Base-by-base conservation (phyloP, 1,140 invertebrate species). In the Zeugodacus cucurbitae region DNA sequence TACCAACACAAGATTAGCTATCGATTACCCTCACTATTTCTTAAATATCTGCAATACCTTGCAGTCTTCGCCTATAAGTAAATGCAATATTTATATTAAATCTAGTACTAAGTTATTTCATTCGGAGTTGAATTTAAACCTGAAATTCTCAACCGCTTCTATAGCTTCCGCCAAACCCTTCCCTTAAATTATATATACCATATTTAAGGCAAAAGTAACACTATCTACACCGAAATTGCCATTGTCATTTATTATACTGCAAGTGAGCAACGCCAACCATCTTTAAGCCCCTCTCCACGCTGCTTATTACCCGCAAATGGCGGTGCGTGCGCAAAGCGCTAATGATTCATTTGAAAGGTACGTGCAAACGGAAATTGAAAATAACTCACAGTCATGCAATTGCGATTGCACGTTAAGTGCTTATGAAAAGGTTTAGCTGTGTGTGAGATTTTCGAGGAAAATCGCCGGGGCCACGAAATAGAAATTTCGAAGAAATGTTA, bases 351-450 rank as follows among this genome's bases (percentile, higher is more conserved):
- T 22, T 41, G 67, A 37, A 74, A 41, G 14, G 67, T 37, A 74
- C 34, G 67, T 74, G 67, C 67, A 74, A 34, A 74, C 67, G 67
- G 67, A 74, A 74, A 74, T 74, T 74, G 67, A 74, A 74, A 74
- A 74, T 74, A 74, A 74, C 67, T 37, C 17, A 32, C n/a, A 41
- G 67, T 74, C 67, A 74, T 74, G 67, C 67, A 41, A 74, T 74
- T 74, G 17, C 29, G 17, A 74, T 74, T 74, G 4, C 34, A 32
- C 34, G 20, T 37, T 37, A 74, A 74, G 67, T 41, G 20, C 29
- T 74, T 74, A 37, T 20, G 32, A 74, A 74, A 74, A 37, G 32
- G 67, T 22, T 22, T 74, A 22, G 29, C 32, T 74, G 32, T n/a
- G 34, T 22, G 67, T 2, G 37, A 14, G 67, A 7, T 70, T 14